Evolutionary conservation across 92 coral and sea anemone genomes (phyloP).

Genomic region (Scolanthus callimorphus): DNA sequence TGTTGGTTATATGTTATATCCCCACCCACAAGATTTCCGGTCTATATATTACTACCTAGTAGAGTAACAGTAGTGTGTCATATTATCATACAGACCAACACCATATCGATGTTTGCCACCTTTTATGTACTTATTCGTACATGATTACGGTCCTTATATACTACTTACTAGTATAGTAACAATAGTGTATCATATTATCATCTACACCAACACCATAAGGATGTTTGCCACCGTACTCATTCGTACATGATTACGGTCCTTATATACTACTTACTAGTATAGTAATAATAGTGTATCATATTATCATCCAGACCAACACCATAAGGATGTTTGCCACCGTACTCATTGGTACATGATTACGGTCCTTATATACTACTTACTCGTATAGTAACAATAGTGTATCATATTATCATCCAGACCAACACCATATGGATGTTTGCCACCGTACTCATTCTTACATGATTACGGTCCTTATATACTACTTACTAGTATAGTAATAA

Average conservation of each 20-base stretch:
- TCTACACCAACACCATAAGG: no score
- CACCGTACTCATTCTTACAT: no score
- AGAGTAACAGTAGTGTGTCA: neutral
- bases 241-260: neutral
- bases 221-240: no score
- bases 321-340: no score
- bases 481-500: no score
- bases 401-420: slow-evolving; percentile 30
- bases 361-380: slow-evolving; percentile 5
- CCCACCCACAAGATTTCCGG: no score
- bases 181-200: neutral
- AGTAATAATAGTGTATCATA: neutral
- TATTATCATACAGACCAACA: neutral
- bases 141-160: neutral
- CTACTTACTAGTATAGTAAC: neutral
- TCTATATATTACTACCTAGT: neutral
- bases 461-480: no score
- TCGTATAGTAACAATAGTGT: slow-evolving; percentile 36
- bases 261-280: neutral
- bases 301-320: slow-evolving; percentile 5
- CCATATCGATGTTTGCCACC: no score
- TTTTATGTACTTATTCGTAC: no score
- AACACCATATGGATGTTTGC: slow-evolving; percentile 25
- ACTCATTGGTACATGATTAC: no score
- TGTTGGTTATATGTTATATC: no score